These are phyloP conservation scores for Mus spicilegus DNA, from an alignment of 2,113 vertebrate genomes.

Conservation along the genomic window DNA sequence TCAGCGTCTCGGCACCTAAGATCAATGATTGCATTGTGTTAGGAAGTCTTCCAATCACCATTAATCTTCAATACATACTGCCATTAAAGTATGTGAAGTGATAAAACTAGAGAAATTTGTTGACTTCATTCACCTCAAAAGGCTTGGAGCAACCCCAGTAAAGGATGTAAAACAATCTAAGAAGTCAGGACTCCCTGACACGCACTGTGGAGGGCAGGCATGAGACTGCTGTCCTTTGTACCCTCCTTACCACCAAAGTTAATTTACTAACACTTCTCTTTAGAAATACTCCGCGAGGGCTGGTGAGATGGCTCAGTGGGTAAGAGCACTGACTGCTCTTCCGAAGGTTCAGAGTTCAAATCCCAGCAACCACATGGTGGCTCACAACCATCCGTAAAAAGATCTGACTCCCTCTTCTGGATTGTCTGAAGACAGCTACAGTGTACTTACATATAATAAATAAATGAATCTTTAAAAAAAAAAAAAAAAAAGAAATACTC, in stretches of 20 bases:
- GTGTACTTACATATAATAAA: too few species aligned
- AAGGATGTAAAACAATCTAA: not conserved
- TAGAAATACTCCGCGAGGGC: not conserved
- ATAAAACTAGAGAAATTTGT: conserved; percentile 21
- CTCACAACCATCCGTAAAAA: too few species aligned
- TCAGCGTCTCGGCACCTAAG: not conserved
- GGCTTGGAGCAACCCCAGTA: not conserved
- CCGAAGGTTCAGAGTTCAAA: too few species aligned
- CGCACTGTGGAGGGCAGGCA: not conserved
- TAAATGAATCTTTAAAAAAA: too few species aligned
- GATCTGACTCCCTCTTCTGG: too few species aligned
- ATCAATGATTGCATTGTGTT: not conserved
- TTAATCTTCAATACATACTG: conserved; percentile 30
- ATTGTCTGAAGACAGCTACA: too few species aligned
- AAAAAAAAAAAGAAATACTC: too few species aligned
- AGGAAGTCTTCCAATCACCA: not conserved
- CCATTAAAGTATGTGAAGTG: conserved; percentile 18
- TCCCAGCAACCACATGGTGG: too few species aligned
- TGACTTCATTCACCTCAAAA: conserved; percentile 26
- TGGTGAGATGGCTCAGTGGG: too few species aligned
- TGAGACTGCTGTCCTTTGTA: not conserved
- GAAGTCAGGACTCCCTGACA: not conserved
- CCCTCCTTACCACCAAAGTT: not conserved
- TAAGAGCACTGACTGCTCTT: too few species aligned
- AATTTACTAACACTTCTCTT: not conserved